phyloP scores from a whole-genome alignment of 2,888 invertebrate genomes.

The Acrocyrtus sp. region DNA sequence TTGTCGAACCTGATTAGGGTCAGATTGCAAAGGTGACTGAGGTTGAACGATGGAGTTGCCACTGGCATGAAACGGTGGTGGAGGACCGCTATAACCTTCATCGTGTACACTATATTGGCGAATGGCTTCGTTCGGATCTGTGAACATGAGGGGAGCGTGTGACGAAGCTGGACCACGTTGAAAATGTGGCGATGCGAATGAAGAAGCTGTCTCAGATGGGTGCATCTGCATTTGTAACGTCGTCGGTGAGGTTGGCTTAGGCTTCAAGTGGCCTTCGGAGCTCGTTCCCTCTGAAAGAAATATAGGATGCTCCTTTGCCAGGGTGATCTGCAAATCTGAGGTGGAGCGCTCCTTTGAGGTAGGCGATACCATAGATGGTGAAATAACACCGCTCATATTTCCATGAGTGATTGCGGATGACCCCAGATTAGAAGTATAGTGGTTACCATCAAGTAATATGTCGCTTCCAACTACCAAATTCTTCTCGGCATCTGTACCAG shows the following conservation, averaged over 20 bases:
- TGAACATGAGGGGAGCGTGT: conserved; percentile 15
- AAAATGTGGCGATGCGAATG: conserved; percentile 6
- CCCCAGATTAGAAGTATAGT: not conserved
- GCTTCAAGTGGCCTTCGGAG: not conserved
- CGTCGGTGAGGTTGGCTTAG: not conserved
- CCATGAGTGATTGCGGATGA: not conserved
- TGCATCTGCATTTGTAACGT: not conserved
- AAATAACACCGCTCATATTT: not conserved
- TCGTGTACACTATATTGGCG: conserved; percentile 3
- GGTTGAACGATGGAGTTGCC: conserved; percentile 5
- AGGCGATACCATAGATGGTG: not conserved
- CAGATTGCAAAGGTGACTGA: not conserved
- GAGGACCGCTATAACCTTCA: conserved; percentile 10
- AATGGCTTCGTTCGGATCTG: conserved; percentile 8
- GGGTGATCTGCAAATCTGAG: not conserved
- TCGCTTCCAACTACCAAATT: conserved; percentile 25
- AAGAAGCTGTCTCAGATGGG: not conserved
- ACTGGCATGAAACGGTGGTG: conserved; percentile 14
- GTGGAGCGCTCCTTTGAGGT: not conserved
- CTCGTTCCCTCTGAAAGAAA: not conserved
- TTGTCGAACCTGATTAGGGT: not conserved
- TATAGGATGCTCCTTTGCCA: conserved; percentile 3
- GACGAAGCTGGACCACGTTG: not conserved
- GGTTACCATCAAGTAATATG: conserved; percentile 1
- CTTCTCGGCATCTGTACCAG: not conserved